Base-by-base conservation (phyloP, 2,797 vertebrate genomes). In the Gadopsis bispinosus region DNA sequence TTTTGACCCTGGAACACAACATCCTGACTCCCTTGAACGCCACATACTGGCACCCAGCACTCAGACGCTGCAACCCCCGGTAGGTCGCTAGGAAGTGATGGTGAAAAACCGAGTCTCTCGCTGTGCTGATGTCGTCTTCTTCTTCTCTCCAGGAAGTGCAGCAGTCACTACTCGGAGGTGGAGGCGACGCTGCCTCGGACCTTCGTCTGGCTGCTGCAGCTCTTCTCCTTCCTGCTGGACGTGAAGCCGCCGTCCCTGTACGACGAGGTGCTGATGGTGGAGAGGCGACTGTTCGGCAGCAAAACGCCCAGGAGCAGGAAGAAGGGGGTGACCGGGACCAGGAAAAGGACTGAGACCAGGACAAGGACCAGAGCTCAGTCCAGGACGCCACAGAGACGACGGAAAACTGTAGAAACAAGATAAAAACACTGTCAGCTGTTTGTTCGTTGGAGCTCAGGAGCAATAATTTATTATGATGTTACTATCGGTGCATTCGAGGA, bases 161-260 rank as follows among this genome's bases (percentile, higher is more conserved):
- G 58, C 39, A 91, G 91, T 37, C 91, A 94, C 70, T 96, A 92
- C 81, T 61, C 79, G 9, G 94, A 95, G 14, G 78, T 93, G 80
- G 94, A 96, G 79, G 77, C 88, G 0, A 88, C 91, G 26, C 95
- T 97, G 51, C 96, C 97, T 0, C 90, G 93, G 51, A 96, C 91
- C 64, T 98, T 97, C 20, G 79, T 94, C 54, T 98, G 97, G 93
- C 74, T 98, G 41, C 86, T 99, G 73, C 89, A 91, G 31, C 93
- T 98, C 53, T 97, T 99, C 90, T 92, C 95, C 76, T 97, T 98
- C 89, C 75, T 99, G 64, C 91, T 99, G 62, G 95, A 94, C 39
- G 91, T 97, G 70, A 85, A 90, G 35, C 79, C 92, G 0, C 86
- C 86, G 41, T 9, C 68, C n/a, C 87, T 99, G 62, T 95, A 97